phyloP scores from a whole-genome alignment of 2,888 invertebrate genomes.

The Mechanitis mazaeus region DNA sequence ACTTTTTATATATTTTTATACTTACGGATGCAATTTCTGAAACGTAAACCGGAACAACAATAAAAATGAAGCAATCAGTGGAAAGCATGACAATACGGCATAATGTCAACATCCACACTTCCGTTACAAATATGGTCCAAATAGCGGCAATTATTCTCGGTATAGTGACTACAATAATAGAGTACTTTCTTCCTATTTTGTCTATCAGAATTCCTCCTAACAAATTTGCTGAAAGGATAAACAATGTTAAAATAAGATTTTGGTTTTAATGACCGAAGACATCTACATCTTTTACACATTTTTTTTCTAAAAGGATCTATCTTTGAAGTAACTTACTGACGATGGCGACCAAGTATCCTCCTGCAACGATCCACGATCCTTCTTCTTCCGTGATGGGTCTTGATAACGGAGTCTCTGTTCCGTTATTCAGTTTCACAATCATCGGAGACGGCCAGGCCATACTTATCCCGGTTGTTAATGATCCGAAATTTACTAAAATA shows the following conservation, averaged over 20 bases:
- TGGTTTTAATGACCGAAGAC: too few relatives aligned
- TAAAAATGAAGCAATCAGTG: not conserved
- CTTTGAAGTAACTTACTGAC: constrained; percentile 27
- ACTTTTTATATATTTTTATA: too few relatives aligned
- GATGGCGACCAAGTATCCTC: constrained; percentile 40
- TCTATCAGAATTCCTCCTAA: constrained; percentile 43
- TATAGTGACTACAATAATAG: constrained; percentile 41
- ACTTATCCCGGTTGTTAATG: not conserved
- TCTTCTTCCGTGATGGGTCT: constrained; percentile 45
- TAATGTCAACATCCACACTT: constrained; percentile 45
- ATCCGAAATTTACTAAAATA: constrained; percentile 2
- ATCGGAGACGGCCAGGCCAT: not conserved
- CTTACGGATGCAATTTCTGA: constrained; percentile 34
- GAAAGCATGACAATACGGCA: constrained; percentile 34
- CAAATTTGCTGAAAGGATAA: constrained; percentile 30
- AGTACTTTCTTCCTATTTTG: constrained; percentile 37
- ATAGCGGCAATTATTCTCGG: constrained; percentile 44
- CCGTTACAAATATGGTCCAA: constrained; percentile 39
- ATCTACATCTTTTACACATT: not conserved
- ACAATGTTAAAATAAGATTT: constrained; percentile 4
- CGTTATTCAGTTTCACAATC: constrained; percentile 6
- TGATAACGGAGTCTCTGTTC: constrained; percentile 37
- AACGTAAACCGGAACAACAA: not conserved
- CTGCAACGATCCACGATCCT: constrained; percentile 57
- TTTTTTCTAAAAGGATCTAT: too few relatives aligned